Percentiles rank a stretch among this genome's conserved stretches.
Conservation (phyloP, 2,888 invertebrate species). For the Apodemia duryi region DNA sequence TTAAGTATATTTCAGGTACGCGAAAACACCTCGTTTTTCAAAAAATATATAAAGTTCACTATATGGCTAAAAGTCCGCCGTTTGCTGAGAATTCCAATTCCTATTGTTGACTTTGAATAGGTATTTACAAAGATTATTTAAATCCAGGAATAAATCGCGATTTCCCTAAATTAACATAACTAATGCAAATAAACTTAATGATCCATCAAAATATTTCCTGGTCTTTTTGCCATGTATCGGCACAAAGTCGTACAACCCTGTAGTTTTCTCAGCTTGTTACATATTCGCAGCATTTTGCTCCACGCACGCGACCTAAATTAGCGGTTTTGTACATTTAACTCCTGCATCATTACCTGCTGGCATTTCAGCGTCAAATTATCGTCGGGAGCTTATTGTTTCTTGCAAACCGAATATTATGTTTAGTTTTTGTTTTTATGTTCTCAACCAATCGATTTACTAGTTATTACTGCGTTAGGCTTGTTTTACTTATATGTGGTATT, state of each 20-base stretch:
- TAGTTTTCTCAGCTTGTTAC: neutral
- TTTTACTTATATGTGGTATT: neutral
- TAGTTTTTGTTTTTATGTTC: neutral
- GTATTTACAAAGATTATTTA: too few relatives aligned
- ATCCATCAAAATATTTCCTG: neutral
- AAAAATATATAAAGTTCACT: too few relatives aligned
- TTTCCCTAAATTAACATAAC: too few relatives aligned
- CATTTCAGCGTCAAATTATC: conserved; percentile 9
- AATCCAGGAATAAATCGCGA: too few relatives aligned
- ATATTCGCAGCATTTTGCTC: neutral
- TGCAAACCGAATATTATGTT: conserved; percentile 10
- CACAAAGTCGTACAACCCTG: neutral
- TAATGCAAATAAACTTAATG: too few relatives aligned
- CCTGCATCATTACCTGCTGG: conserved; percentile 1
- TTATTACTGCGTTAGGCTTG: neutral
- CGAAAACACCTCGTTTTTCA: too few relatives aligned
- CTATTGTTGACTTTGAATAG: too few relatives aligned
- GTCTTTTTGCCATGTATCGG: neutral
- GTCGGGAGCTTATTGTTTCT: neutral
- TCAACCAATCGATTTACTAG: neutral
- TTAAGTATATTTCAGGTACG: too few relatives aligned
- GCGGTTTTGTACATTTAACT: neutral
- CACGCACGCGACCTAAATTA: conserved; percentile 3
- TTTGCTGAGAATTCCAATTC: too few relatives aligned
- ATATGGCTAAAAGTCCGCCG: too few relatives aligned